Evolutionary conservation across 2,797 vertebrate species (phyloP).

Genomic region (Cossypha heuglini): DNA sequence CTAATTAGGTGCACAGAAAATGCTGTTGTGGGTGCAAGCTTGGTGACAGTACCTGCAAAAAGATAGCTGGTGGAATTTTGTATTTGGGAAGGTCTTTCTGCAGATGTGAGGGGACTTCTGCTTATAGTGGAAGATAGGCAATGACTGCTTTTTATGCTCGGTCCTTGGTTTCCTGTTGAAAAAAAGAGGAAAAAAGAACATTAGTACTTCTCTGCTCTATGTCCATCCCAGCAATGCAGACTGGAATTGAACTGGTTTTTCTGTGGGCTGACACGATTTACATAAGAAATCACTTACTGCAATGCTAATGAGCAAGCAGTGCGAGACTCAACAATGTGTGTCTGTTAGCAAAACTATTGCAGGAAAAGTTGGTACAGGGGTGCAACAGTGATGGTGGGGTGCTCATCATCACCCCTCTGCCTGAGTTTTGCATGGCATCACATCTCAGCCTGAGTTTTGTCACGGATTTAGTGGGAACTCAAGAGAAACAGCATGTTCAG

Average conservation of each 20-base stretch:
- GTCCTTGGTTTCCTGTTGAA: neutral
- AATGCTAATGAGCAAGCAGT: neutral
- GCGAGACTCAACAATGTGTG: neutral
- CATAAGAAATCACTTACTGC: slow-evolving; percentile 10
- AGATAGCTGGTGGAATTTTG: neutral
- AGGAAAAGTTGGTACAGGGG: neutral
- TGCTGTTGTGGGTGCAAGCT: neutral
- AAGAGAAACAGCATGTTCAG: neutral
- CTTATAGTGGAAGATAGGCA: neutral
- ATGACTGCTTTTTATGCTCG: neutral
- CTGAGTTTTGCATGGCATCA: neutral
- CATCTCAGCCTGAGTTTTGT: neutral
- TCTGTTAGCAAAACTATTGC: neutral
- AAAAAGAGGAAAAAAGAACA: neutral
- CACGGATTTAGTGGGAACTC: neutral
- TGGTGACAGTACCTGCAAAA: neutral
- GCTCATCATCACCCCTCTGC: neutral
- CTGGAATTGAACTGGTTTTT: slow-evolving; percentile 50
- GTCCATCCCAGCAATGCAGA: neutral
- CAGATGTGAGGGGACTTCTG: neutral
- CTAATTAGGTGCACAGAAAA: neutral
- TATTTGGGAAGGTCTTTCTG: neutral
- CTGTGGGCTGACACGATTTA: neutral
- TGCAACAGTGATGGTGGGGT: neutral
- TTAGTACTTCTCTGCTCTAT: neutral